Evolutionary conservation across 2,888 invertebrate genomes (phyloP).

Genomic region (Chloromyia formosa): DNA sequence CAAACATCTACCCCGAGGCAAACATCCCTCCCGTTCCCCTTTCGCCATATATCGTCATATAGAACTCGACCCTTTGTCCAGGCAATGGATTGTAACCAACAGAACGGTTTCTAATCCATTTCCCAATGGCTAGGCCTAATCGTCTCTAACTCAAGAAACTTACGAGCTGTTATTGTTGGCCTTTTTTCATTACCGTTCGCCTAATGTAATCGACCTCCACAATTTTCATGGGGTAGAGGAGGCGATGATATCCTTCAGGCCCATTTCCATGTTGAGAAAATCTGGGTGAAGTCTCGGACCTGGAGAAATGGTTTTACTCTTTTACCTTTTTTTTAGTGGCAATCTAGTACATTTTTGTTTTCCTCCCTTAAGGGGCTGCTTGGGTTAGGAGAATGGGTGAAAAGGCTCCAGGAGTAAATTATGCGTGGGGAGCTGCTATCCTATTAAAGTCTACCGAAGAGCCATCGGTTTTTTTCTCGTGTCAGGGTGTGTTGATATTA

Average conservation of each 20-base stretch:
- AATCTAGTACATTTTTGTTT: too few relatives aligned
- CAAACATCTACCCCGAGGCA: slow-evolving; percentile 1
- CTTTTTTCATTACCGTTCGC: slow-evolving; percentile 12
- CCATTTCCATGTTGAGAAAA: slow-evolving; percentile 46
- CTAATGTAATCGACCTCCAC: slow-evolving; percentile 29
- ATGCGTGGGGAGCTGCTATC: too few relatives aligned
- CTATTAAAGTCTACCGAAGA: too few relatives aligned
- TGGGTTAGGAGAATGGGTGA: too few relatives aligned
- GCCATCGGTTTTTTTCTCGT: too few relatives aligned
- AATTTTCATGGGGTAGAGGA: slow-evolving; percentile 30
- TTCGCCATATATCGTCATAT: background rate
- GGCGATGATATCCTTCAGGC: slow-evolving; percentile 41
- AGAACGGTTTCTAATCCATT: slow-evolving; percentile 42
- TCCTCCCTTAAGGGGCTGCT: too few relatives aligned
- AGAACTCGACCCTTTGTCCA: background rate
- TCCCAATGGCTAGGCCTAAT: slow-evolving; percentile 35
- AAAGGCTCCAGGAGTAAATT: too few relatives aligned
- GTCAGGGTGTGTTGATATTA: too few relatives aligned
- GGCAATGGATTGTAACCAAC: slow-evolving; percentile 33
- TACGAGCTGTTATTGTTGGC: slow-evolving; percentile 3
- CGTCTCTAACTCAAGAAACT: slow-evolving; percentile 36
- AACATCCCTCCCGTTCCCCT: background rate
- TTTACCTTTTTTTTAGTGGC: background rate
- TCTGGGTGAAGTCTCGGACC: slow-evolving; percentile 24
- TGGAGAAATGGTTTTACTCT: too few relatives aligned